These are phyloP conservation scores for Glossophaga mutica DNA, from an alignment of 2,797 vertebrate genomes.

Conservation along the genomic window DNA sequence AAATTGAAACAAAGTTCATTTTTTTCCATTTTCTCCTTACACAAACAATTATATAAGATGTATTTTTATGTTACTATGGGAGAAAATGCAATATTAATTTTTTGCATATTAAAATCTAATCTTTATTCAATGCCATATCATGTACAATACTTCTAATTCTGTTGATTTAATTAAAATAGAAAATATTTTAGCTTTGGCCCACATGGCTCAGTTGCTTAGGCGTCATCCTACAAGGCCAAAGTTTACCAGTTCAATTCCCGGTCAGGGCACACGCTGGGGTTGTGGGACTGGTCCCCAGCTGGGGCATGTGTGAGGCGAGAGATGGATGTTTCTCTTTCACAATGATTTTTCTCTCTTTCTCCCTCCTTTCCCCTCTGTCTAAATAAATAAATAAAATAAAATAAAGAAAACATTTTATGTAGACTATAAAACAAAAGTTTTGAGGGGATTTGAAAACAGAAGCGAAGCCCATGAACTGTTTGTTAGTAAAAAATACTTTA, in stretches of 20 bases:
- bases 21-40: background rate
- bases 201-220: background rate
- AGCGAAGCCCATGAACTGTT: background rate
- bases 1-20: conserved; percentile 32
- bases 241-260: background rate
- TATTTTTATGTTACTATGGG: background rate
- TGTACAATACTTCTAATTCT: background rate
- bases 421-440: background rate
- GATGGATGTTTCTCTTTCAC: too few relatives aligned
- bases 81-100: conserved; percentile 1
- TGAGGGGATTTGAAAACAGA: background rate
- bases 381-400: too few relatives aligned
- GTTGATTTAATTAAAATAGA: conserved; percentile 14
- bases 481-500: background rate
- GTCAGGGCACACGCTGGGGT: too few relatives aligned
- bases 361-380: too few relatives aligned
- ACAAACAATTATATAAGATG: background rate
- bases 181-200: background rate
- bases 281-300: too few relatives aligned
- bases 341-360: too few relatives aligned
- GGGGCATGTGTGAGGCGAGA: too few relatives aligned
- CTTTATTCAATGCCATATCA: background rate
- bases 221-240: background rate
- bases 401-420: conserved; percentile 22
- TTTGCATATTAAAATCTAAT: conserved; percentile 16